Evolutionary conservation across 2,888 invertebrate species (phyloP), one percentile per base, ranked within the genome.

Genomic region (Leptinotarsa tumamoca): DNA sequence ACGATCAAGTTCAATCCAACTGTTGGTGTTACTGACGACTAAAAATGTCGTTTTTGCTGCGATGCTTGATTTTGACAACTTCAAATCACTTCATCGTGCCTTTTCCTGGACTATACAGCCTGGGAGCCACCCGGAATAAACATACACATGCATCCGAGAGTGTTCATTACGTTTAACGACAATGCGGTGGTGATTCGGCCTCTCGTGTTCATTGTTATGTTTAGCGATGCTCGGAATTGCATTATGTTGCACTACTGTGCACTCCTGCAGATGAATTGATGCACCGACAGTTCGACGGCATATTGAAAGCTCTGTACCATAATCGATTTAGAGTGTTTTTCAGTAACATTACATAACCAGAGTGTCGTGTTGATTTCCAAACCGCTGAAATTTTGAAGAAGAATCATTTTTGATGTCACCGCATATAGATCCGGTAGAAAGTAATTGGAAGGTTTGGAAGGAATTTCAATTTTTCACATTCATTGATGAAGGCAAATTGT

Each of bases 121-220:
- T 14, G 63, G 17, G 3, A 33, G n/a, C n/a, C 63, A n/a, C 63
- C 27, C 63, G 27, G 27, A 63, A 63, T 63, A 58, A 58, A 58
- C 58, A 23, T 58, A 23, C 58, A 58, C 58, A 58, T 58, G 58
- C 58, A 58, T 14, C 23, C 58, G 58, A 21, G 23, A 58, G 21
- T 58, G 58, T 58, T 58, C 58, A 63, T 63, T 27, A 63, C 33
- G 18, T 63, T 63, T 63, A 63, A 63, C 63, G 63, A 63, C 63
- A 63, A 63, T 63, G 63, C 63, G 63, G 33, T 43, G 63, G 58
- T 58, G 58, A 58, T 58, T 58, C 58, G 21, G 58, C 21, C 58
- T 58, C 58, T 58, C 43, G 43, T 63, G 63, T 63, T 15, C 63
- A 43, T 63, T 63, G 63, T 63, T 63, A 33, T 63, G 63, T 63